phyloP scores from a whole-genome alignment of 2,888 invertebrate species.

The Tribolium freemani region DNA sequence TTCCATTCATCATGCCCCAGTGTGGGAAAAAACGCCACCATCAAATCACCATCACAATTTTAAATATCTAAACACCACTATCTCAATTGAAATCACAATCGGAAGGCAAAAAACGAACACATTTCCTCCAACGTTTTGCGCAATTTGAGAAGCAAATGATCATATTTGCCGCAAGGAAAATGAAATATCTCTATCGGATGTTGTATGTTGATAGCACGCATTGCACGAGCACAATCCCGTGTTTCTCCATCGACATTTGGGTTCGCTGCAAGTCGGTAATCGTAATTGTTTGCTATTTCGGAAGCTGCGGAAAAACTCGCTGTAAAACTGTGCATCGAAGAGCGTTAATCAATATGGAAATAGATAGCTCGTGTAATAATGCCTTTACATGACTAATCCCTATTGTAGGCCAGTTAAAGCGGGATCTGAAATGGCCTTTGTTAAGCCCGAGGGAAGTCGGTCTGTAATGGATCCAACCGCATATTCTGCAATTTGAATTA shows the following conservation, averaged over 20 bases:
- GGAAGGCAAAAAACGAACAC: not conserved
- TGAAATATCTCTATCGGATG: conserved; percentile 14
- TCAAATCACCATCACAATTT: not conserved
- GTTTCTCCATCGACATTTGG: not conserved
- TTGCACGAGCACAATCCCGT: conserved; percentile 4
- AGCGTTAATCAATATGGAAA: conserved; percentile 57
- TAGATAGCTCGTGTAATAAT: conserved; percentile 56
- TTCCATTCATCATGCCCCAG: conserved; percentile 41
- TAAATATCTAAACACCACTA: not conserved
- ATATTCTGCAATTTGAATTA: conserved; percentile 60
- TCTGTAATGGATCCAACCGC: conserved; percentile 58
- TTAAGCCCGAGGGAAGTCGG: conserved; percentile 57
- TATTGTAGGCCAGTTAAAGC: conserved; percentile 57
- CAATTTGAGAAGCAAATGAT: conserved; percentile 1
- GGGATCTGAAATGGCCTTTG: conserved; percentile 59
- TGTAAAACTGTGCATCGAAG: conserved; percentile 49
- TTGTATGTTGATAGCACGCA: conserved; percentile 3
- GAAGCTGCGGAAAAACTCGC: conserved; percentile 42
- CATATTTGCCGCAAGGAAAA: conserved; percentile 7
- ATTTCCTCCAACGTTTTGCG: not conserved
- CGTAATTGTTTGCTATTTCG: conserved; percentile 14
- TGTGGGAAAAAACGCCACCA: conserved; percentile 10
- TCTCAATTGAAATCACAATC: not conserved
- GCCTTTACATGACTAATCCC: conserved; percentile 60
- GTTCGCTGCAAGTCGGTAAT: not conserved